Conservation (phyloP, 2,113 vertebrate species). For the Siniperca chuatsi region DNA sequence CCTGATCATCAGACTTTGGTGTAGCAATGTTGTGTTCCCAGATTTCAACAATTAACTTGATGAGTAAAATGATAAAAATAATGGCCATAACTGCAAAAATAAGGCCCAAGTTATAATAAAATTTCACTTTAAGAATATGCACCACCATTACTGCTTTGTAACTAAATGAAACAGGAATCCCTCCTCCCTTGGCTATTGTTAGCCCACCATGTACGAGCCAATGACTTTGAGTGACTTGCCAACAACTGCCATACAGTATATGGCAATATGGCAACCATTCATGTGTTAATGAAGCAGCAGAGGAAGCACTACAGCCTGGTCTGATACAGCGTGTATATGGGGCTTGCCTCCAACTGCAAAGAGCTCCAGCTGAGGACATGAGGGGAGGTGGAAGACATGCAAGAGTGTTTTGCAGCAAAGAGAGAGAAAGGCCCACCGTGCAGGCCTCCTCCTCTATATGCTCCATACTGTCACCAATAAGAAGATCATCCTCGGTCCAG, state of each 20-base stretch:
- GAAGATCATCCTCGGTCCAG: slow-evolving; percentile 71
- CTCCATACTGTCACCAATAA: slow-evolving; percentile 77
- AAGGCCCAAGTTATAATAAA: not conserved
- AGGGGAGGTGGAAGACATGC: slow-evolving; percentile 68
- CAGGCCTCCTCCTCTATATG: slow-evolving; percentile 58
- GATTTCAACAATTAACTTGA: not conserved
- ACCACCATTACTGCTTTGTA: not conserved
- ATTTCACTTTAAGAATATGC: not conserved
- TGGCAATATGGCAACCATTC: slow-evolving; percentile 70
- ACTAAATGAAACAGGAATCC: slow-evolving; percentile 9
- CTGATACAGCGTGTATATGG: slow-evolving; percentile 37
- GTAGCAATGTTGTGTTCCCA: not conserved
- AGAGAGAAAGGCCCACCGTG: slow-evolving; percentile 39
- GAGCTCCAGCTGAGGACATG: slow-evolving; percentile 65
- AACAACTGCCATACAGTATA: slow-evolving; percentile 65
- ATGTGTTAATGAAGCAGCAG: slow-evolving; percentile 76
- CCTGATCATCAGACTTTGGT: not conserved
- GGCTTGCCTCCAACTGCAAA: slow-evolving; percentile 59
- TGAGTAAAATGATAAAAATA: not conserved
- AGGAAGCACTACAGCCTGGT: slow-evolving; percentile 61
- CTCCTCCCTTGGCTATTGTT: slow-evolving; percentile 37
- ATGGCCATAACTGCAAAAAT: not conserved
- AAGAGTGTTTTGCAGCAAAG: slow-evolving; percentile 51
- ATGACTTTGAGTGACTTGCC: slow-evolving; percentile 68
- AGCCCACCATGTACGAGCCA: slow-evolving; percentile 47